Evolutionary conservation across 2,113 vertebrate genomes (phyloP).

Genomic region (Eulemur rufifrons): DNA sequence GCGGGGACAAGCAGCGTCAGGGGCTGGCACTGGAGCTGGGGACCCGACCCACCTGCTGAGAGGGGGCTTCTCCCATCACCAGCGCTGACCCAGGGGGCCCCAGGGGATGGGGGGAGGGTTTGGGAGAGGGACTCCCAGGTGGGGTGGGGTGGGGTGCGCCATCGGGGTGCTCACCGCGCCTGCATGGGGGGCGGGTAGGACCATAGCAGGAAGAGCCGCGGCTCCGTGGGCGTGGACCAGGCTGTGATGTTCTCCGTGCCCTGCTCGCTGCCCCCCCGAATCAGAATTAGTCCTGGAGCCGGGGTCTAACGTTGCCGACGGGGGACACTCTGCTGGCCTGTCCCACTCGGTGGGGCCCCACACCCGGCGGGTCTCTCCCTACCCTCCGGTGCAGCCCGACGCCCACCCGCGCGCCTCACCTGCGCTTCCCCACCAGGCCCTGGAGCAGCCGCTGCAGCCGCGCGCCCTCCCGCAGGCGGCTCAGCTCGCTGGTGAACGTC

Average conservation of each 20-base stretch:
- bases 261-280: conserved; percentile 43
- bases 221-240: neutral
- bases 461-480: conserved; percentile 81
- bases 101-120: neutral
- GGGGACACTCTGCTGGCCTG: too few relatives aligned
- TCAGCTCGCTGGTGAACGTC: conserved; percentile 83
- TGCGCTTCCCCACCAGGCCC: conserved; percentile 71
- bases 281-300: neutral
- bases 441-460: conserved; percentile 83
- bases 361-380: too few relatives aligned
- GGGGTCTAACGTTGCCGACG: too few relatives aligned
- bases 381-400: too few relatives aligned
- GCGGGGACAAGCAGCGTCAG: neutral
- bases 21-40: neutral
- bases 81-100: neutral
- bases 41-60: fast-evolving
- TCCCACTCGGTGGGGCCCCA: fast-evolving
- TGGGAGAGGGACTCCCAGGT: neutral
- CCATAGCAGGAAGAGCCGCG: conserved; percentile 42
- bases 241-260: neutral
- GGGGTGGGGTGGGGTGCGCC: neutral
- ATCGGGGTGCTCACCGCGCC: conserved; percentile 27
- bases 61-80: neutral
- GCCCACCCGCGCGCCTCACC: neutral
- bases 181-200: fast-evolving